Evolutionary conservation across 2,797 vertebrate species (phyloP).

Genomic region (Scolopax bukidnonensis): DNA sequence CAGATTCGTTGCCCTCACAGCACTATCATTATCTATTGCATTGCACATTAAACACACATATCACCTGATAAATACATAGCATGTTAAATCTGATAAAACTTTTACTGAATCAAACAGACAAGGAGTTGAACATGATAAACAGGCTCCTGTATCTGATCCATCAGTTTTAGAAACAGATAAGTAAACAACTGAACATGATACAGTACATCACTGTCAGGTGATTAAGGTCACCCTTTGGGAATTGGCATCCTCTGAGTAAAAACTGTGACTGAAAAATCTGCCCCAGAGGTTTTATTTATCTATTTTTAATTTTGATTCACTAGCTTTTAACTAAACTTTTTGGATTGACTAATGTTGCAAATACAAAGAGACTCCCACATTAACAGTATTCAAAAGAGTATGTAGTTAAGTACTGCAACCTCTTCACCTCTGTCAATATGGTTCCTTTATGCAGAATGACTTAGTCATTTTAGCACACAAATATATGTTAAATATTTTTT

Average conservation of each 20-base stretch:
- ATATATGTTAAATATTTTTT: not conserved
- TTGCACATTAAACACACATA: constrained; percentile 61
- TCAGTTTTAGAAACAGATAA: constrained; percentile 71
- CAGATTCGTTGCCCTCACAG: constrained; percentile 47
- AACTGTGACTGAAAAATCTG: not conserved
- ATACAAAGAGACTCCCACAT: not conserved
- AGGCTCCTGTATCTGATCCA: constrained; percentile 64
- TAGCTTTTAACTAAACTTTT: not conserved
- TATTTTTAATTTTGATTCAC: not conserved
- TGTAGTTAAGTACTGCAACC: not conserved
- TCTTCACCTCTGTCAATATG: not conserved
- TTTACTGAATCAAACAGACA: constrained; percentile 69
- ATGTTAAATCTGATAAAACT: constrained; percentile 72
- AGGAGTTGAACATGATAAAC: constrained; percentile 69
- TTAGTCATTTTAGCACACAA: not conserved
- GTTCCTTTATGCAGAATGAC: not conserved
- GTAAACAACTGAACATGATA: constrained; percentile 63
- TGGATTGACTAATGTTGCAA: not conserved
- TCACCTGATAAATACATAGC: constrained; percentile 68
- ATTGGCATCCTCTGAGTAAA: constrained; percentile 8
- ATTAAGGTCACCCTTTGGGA: constrained; percentile 56
- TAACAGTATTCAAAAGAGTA: not conserved
- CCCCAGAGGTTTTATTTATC: not conserved
- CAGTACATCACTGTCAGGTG: constrained; percentile 63
- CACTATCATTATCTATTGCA: constrained; percentile 55